Conservation (phyloP, 2,888 invertebrate genomes). For the Branchinecta sandiegonensis region DNA sequence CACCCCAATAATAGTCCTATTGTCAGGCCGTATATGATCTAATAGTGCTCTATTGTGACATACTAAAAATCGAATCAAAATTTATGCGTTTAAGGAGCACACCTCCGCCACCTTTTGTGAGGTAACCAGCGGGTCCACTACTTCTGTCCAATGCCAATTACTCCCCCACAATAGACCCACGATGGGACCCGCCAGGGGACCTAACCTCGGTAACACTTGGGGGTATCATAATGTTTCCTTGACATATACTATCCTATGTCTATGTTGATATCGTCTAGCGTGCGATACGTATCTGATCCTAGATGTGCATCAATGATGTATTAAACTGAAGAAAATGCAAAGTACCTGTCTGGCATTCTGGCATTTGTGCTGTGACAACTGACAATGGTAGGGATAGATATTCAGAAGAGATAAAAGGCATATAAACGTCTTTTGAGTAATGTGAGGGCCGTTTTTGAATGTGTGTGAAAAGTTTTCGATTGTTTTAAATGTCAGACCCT, state of each 20-base stretch:
- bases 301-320: constrained; percentile 15
- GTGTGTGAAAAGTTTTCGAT: too few species aligned
- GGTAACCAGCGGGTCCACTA: neutral
- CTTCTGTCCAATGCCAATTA: constrained; percentile 15
- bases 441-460: too few species aligned
- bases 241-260: constrained; percentile 9
- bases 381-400: neutral
- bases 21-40: too few species aligned
- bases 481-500: too few species aligned
- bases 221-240: constrained; percentile 15
- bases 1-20: too few species aligned
- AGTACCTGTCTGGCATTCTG: constrained; percentile 3
- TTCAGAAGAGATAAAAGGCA: too few species aligned
- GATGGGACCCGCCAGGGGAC: too few species aligned
- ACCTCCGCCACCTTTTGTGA: constrained; percentile 3
- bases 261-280: constrained; percentile 13
- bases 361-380: constrained; percentile 13
- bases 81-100: constrained; percentile 7
- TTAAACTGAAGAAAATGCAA: constrained; percentile 16
- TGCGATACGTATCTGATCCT: neutral
- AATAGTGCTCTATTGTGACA: too few species aligned
- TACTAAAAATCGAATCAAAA: constrained; percentile 6
- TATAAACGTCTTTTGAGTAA: too few species aligned
- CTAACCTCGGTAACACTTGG: neutral
- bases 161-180: constrained; percentile 14